Evolutionary conservation across 1,140 invertebrate genomes (phyloP).

Genomic region (Halesus radiatus): DNA sequence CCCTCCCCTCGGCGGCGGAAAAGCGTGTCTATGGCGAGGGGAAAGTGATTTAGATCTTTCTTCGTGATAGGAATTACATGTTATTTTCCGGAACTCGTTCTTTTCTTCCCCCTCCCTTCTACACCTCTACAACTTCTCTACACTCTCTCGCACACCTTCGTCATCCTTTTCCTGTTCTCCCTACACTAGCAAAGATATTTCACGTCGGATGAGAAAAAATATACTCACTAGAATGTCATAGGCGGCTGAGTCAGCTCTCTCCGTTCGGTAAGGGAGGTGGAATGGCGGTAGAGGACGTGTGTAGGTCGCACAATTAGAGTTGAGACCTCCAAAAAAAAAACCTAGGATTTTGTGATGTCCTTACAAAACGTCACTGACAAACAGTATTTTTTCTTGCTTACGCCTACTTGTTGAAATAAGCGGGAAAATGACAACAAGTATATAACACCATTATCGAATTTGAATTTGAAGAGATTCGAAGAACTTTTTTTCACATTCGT

Average conservation of each 20-base stretch:
- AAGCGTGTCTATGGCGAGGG: conserved; percentile 4
- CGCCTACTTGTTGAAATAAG: too few species aligned
- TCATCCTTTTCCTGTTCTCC: too few species aligned
- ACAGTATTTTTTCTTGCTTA: too few species aligned
- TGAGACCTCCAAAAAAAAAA: too few species aligned
- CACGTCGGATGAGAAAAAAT: conserved; percentile 12
- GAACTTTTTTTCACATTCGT: too few species aligned
- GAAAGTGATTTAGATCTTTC: conserved; percentile 27
- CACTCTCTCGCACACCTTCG: too few species aligned
- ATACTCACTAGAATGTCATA: neutral
- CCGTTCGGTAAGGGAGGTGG: neutral
- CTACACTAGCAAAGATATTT: neutral
- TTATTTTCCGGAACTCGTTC: conserved; percentile 27
- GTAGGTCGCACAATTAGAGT: too few species aligned
- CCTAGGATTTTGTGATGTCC: too few species aligned
- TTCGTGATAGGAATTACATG: conserved; percentile 32
- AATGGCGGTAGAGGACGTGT: neutral
- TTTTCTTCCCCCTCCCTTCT: neutral
- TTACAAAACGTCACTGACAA: too few species aligned
- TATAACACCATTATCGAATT: too few species aligned
- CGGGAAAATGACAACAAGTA: too few species aligned
- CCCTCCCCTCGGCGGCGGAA: neutral
- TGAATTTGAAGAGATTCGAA: too few species aligned
- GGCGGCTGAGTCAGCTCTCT: neutral
- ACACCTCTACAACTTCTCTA: neutral